Evolutionary conservation across 1,140 invertebrate species (phyloP).

Genomic region (Drepana arcuata): DNA sequence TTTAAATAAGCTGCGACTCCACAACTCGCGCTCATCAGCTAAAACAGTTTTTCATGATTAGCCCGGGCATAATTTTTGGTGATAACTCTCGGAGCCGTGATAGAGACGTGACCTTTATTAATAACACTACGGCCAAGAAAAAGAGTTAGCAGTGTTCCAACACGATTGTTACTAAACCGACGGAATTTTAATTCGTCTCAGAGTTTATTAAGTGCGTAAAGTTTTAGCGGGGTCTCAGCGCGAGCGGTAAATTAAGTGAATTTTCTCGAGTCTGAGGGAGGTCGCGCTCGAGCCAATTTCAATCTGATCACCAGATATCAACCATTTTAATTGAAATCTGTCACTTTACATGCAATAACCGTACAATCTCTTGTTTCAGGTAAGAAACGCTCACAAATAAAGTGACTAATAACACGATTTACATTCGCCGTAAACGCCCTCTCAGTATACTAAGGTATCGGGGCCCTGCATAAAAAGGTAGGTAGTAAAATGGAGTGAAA

Average conservation of each 20-base stretch:
- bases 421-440: slow-evolving; percentile 11
- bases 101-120: slow-evolving; percentile 38
- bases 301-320: slow-evolving; percentile 40
- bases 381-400: slow-evolving; percentile 13
- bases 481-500: slow-evolving; percentile 53
- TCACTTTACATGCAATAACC: slow-evolving; percentile 7
- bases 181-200: slow-evolving; percentile 64
- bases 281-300: slow-evolving; percentile 14
- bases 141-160: slow-evolving; percentile 53
- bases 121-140: slow-evolving; percentile 37
- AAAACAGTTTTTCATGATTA: slow-evolving; percentile 45
- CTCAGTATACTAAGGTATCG: slow-evolving; percentile 15
- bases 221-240: slow-evolving; percentile 46
- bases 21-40: slow-evolving; percentile 20
- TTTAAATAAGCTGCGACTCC: slow-evolving; percentile 40
- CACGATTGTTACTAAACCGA: slow-evolving; percentile 56
- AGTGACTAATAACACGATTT: slow-evolving; percentile 11
- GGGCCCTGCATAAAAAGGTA: slow-evolving; percentile 45
- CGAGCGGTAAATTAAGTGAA: slow-evolving; percentile 58
- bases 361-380: slow-evolving; percentile 20
- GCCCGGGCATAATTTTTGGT: slow-evolving; percentile 40
- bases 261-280: slow-evolving; percentile 35
- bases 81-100: slow-evolving; percentile 29
- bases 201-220: slow-evolving; percentile 67
- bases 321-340: slow-evolving; percentile 29